A percentile compares a stretch with the other conserved stretches of the same genome.
Conservation (phyloP, 2,113 vertebrate species). For the Nesoenas mayeri region DNA sequence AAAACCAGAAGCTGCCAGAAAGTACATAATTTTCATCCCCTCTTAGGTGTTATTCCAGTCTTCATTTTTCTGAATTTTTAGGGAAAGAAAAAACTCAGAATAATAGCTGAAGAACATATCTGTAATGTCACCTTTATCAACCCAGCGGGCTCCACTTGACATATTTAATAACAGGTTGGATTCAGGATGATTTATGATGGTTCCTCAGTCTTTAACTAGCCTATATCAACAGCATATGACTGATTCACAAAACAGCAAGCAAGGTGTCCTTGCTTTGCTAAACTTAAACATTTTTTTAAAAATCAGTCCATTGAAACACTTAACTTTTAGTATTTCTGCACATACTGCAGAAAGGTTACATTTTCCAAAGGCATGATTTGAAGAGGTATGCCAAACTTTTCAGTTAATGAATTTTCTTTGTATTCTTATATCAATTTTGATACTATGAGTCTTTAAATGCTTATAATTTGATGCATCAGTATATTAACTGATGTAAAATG, state of each 20-base stretch:
- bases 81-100: neutral
- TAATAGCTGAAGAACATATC: neutral
- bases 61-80: neutral
- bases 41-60: neutral
- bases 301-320: neutral
- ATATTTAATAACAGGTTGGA: conserved; percentile 6
- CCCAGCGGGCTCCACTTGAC: neutral
- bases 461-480: neutral
- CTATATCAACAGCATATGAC: neutral
- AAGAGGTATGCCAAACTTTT: neutral
- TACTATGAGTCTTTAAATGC: neutral
- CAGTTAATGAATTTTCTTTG: neutral
- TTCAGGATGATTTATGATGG: conserved; percentile 23
- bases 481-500: neutral
- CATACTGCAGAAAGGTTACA: neutral
- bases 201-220: neutral
- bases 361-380: neutral
- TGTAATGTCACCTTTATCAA: neutral
- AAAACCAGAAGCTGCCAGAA: neutral
- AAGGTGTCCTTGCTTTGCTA: neutral
- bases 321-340: neutral
- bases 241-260: neutral
- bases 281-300: neutral
- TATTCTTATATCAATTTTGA: neutral
- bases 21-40: neutral